phyloP scores from a whole-genome alignment of 2,113 vertebrate species.

The Gavia stellata region DNA sequence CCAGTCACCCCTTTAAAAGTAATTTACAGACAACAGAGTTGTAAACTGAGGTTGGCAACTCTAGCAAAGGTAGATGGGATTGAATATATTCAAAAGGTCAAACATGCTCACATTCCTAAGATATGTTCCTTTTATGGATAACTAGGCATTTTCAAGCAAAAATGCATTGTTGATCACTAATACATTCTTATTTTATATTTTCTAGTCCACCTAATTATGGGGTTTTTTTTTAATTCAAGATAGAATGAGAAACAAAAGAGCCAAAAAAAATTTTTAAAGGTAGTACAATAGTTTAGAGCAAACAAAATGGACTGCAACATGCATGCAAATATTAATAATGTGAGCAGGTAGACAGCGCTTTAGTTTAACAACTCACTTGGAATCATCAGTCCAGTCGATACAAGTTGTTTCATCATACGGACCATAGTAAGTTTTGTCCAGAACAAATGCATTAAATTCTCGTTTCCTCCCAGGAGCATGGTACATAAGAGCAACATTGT shows the following conservation, averaged over 20 bases:
- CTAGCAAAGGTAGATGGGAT: background rate
- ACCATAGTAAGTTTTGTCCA: constrained; percentile 95
- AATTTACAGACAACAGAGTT: background rate
- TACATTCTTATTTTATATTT: background rate
- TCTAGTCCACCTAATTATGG: background rate
- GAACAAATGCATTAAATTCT: constrained; percentile 91
- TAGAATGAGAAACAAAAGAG: background rate
- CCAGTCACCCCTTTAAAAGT: background rate
- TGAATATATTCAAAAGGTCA: background rate
- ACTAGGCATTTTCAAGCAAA: background rate
- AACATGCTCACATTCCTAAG: background rate
- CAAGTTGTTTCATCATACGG: constrained; percentile 96
- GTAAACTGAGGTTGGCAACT: background rate
- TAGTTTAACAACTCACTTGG: constrained; percentile 78
- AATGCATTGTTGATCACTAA: background rate
- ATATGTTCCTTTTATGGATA: background rate
- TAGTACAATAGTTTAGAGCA: background rate
- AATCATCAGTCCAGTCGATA: constrained; percentile 96
- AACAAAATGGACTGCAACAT: background rate
- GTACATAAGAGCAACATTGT: constrained; percentile 89
- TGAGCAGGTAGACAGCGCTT: background rate
- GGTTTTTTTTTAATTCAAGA: background rate
- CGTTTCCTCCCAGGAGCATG: constrained; percentile 88
- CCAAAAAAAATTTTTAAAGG: background rate
- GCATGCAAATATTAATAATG: background rate